Percentiles rank a stretch among this genome's conserved stretches.
phyloP scores from a whole-genome alignment of 2,888 invertebrate species.

The Pyrochroa serraticornis region DNA sequence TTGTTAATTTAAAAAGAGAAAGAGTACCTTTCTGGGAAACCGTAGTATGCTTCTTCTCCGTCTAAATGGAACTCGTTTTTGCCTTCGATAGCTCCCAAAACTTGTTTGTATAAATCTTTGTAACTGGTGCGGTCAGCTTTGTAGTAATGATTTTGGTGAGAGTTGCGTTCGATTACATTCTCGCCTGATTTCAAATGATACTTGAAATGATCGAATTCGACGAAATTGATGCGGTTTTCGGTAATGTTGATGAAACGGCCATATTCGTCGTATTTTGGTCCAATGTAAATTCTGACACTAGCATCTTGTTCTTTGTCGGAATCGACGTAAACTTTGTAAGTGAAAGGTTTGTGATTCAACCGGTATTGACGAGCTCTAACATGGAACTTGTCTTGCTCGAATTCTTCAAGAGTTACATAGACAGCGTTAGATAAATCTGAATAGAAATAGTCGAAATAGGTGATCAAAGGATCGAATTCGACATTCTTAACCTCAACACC shows the following conservation, averaged over 20 bases:
- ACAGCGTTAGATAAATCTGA: conserved; percentile 66
- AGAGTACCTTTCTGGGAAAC: conserved; percentile 68
- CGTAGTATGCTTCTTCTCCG: conserved; percentile 65
- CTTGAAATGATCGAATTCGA: conserved; percentile 66
- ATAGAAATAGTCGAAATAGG: conserved; percentile 71
- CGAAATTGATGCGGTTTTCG: conserved; percentile 66
- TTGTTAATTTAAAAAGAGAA: too few species aligned
- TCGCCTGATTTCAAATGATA: conserved; percentile 67
- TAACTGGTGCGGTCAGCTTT: conserved; percentile 69
- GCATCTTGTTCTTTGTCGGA: conserved; percentile 66
- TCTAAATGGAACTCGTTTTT: conserved; percentile 62
- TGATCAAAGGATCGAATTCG: conserved; percentile 68
- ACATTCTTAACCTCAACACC: conserved; percentile 68
- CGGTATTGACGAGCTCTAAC: conserved; percentile 71
- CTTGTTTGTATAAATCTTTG: conserved; percentile 66
- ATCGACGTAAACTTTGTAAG: conserved; percentile 64
- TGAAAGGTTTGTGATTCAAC: conserved; percentile 73
- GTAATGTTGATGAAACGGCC: conserved; percentile 61
- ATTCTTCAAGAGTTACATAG: conserved; percentile 60
- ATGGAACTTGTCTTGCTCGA: conserved; percentile 55
- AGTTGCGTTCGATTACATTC: conserved; percentile 72
- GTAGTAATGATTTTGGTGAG: conserved; percentile 69
- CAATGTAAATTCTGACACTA: conserved; percentile 69
- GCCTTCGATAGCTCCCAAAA: conserved; percentile 60
- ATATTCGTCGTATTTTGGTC: conserved; percentile 70